phyloP scores from a whole-genome alignment of 2,888 invertebrate species.

The Melanostoma mellinum region DNA sequence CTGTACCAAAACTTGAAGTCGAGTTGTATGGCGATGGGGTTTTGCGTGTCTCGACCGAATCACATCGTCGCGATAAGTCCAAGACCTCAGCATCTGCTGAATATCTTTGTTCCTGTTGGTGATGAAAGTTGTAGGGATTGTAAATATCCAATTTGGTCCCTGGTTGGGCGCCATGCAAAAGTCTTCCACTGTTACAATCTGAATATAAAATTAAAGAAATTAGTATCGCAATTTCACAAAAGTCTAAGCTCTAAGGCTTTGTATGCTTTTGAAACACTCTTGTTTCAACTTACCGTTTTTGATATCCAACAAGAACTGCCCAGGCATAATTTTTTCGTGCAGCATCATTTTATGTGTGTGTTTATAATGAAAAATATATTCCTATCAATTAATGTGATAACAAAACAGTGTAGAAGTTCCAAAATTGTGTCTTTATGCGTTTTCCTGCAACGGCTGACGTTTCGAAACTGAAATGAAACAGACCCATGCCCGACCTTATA shows the following conservation, averaged over 20 bases:
- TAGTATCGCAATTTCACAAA: neutral
- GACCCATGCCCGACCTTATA: constrained; percentile 42
- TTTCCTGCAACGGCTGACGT: constrained; percentile 24
- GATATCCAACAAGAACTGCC: constrained; percentile 79
- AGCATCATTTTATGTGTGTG: constrained; percentile 74
- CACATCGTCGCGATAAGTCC: constrained; percentile 81
- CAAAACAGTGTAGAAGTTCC: neutral
- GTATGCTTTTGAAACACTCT: neutral
- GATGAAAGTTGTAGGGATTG: constrained; percentile 75
- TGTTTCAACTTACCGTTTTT: constrained; percentile 78
- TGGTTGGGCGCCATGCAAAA: constrained; percentile 60
- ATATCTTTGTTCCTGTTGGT: constrained; percentile 18
- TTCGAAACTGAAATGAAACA: constrained; percentile 27
- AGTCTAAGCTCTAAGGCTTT: neutral
- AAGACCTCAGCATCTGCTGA: constrained; percentile 77
- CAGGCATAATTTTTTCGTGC: constrained; percentile 79
- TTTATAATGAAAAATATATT: neutral
- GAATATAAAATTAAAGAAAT: constrained; percentile 8
- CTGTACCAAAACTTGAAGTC: constrained; percentile 78
- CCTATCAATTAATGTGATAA: too few relatives aligned
- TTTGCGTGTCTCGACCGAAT: constrained; percentile 79
- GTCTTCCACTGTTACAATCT: constrained; percentile 61
- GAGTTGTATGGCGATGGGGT: constrained; percentile 81
- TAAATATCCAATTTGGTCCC: constrained; percentile 78
- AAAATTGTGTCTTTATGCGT: constrained; percentile 2